A percentile compares a stretch with the other conserved stretches of the same genome.
Evolutionary conservation across 2,888 invertebrate genomes (phyloP).

Genomic region (Tenodera sinensis): DNA sequence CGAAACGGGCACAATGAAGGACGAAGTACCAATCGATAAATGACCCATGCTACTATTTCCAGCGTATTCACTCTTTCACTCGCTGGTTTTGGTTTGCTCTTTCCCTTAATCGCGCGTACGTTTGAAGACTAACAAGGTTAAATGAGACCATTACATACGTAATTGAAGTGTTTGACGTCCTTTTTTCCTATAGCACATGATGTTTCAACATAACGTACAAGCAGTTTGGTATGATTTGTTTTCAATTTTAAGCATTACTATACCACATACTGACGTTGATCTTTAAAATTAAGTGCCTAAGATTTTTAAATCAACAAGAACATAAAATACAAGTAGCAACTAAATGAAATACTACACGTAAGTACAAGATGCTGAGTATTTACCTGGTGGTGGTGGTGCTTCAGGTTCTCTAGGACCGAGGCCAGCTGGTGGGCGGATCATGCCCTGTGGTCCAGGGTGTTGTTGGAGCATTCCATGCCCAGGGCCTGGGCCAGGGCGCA

Average conservation of each 20-base stretch:
- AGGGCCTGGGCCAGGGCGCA: conserved; percentile 29
- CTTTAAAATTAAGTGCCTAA: no score
- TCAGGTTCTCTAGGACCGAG: conserved; percentile 26
- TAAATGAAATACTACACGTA: background rate
- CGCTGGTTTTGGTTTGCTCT: background rate
- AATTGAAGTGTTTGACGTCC: no score
- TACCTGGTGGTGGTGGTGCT: conserved; percentile 1
- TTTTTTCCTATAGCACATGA: no score
- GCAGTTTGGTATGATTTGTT: no score
- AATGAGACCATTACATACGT: no score
- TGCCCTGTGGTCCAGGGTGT: conserved; percentile 13
- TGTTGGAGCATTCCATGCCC: conserved; percentile 16
- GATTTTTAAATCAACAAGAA: background rate
- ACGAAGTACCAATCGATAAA: background rate
- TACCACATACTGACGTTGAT: no score
- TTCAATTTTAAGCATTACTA: no score
- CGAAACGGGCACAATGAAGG: background rate
- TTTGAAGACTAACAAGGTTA: background rate
- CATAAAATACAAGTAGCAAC: background rate
- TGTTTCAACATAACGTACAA: no score
- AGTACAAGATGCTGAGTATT: background rate
- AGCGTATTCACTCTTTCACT: background rate
- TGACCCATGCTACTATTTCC: background rate
- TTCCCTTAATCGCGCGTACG: background rate
- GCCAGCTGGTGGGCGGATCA: conserved; percentile 15